Evolutionary conservation across 2,888 invertebrate species (phyloP), one percentile per base, ranked within the genome.

Genomic region (Lathronympha strigana): DNA sequence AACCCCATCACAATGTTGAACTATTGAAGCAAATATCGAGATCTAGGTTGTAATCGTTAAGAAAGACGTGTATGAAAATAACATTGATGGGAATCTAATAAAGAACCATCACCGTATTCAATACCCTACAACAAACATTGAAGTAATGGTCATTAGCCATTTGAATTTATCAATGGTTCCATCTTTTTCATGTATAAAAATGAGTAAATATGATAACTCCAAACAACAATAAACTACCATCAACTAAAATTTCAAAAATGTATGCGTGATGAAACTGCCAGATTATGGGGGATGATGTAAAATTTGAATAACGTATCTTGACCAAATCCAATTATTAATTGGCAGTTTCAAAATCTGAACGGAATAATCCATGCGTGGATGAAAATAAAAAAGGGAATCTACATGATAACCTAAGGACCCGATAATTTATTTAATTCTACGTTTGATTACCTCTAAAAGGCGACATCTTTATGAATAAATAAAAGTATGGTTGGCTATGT

Each of bases 1-100:
- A 92, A 92, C 92, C 92, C 92, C 92, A 92, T 91, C 75, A 90
- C 91, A 92, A 85, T 73, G 76, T 71, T 73, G 74, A 76, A 80
- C 79, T 82, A 83, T 80, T 75, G 71, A 86, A 87, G 87, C 87
- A 70, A 66, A 76, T 81, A 77, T 78, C 72, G 73, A 77, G 70
- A 78, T 79, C 60, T 61, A 69, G 21, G 21, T 66, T 49, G 47
- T 43, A 54, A 74, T 71, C 73, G 77, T 76, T 76, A 78, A 74
- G 74, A 54, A 61, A 19, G 36, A 45, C 28, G 54, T 55, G 25
- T 66, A 51, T 55, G 47, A 45, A 63, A 53, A 61, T 8, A 49
- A 54, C 45, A 60, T 45, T 17, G 60, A 61, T 66, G 61, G 66
- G 47, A 49, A 54, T 61, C 61, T 61, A 61, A 17, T 61, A 61